Evolutionary conservation across 2,888 invertebrate genomes (phyloP), one percentile per base, ranked within the genome.

Genomic region (Volucella bombylans): DNA sequence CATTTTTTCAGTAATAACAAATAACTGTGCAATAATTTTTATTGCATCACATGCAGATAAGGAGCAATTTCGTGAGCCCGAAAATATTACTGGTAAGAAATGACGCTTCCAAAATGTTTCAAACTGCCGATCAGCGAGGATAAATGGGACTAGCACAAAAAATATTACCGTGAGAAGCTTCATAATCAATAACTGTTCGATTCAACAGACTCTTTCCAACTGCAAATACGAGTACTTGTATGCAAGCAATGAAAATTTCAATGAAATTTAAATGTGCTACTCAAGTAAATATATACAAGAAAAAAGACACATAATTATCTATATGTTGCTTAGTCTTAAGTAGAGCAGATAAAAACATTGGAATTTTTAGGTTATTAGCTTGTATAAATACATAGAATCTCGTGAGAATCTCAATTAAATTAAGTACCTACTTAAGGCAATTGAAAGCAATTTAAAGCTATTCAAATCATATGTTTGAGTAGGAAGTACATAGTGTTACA

Each of bases 1-100:
- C 39, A 82, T 18, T 11, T 88, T 83, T 55, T 89, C 90, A 31
- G 88, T 86, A 14, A 90, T 86, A 74, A 90, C 72, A 78, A 90
- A 87, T 55, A 90, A 87, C 81, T 91, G 90, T 1, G 90, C 90
- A 8, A 91, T 89, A 2, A 92, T 90, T 79, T 91, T 90, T 45
- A 93, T 82, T 0, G 92, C 92, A 65, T 93, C 92, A 74, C 93
- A 93, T 1, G 93, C 91, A 69, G 90, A 92, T 18, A 93, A 89
- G n/a, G 92, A 90, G 87, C 93, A 93, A 81, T 90, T 89, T 1
- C 89, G 87, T 0, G 88, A 68, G 55, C 88, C 82, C 0, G 88
- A 71, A 12, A 87, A 76, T 41, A 90, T 85, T 14, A 88, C 73
- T 0, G 90, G 90, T 55, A 89, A 38, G 39, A 91, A 64, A 54